Percentiles rank a stretch among this genome's conserved stretches.
Conservation (phyloP, 2,888 invertebrate genomes). For the Muscina levida region DNA sequence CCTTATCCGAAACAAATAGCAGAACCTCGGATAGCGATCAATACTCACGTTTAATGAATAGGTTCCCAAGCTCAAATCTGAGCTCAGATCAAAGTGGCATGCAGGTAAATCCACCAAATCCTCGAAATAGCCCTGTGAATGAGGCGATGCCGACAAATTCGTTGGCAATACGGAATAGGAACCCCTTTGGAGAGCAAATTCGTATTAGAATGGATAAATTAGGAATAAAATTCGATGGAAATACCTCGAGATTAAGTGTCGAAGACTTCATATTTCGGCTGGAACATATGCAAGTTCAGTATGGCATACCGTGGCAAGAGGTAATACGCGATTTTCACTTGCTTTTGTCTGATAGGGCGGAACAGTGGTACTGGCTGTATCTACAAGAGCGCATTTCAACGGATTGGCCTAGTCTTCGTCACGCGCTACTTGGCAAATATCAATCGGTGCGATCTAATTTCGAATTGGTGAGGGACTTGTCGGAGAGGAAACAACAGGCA, state of each 20-base stretch:
- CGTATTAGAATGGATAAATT: neutral
- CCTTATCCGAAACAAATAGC: too few relatives aligned
- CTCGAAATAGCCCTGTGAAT: too few relatives aligned
- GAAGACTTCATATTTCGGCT: slow-evolving; percentile 1
- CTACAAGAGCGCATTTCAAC: neutral
- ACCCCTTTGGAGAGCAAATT: too few relatives aligned
- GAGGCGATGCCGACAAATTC: too few relatives aligned
- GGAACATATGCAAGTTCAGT: neutral
- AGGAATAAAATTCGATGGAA: neutral
- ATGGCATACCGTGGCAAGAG: neutral
- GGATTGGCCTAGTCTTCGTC: neutral
- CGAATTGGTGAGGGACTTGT: slow-evolving; percentile 18
- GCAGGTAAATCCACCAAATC: too few relatives aligned
- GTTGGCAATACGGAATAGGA: too few relatives aligned
- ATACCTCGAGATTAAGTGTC: too few relatives aligned
- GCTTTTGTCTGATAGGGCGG: neutral
- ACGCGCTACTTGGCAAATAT: neutral
- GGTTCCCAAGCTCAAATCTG: too few relatives aligned
- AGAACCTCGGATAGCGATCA: too few relatives aligned
- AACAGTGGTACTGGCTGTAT: neutral
- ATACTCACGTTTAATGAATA: too few relatives aligned
- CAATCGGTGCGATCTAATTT: slow-evolving; percentile 4
- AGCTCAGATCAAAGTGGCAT: too few relatives aligned
- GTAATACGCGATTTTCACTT: slow-evolving; percentile 3
- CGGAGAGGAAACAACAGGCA: slow-evolving; percentile 6